phyloP scores from a whole-genome alignment of 2,888 invertebrate species.

The Pterostichus madidus region DNA sequence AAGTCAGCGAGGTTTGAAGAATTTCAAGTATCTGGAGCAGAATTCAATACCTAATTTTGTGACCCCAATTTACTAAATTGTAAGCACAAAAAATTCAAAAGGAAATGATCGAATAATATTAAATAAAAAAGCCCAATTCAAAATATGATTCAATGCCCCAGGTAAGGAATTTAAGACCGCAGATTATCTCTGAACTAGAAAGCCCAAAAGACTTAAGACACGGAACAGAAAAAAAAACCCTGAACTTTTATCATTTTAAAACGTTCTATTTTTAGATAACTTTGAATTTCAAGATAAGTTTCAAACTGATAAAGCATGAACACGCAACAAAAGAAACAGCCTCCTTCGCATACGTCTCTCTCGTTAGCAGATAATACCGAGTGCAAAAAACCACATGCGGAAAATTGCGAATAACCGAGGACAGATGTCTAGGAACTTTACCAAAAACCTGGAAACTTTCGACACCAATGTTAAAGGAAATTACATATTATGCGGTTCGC shows the following conservation, averaged over 20 bases:
- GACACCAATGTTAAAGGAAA: background rate
- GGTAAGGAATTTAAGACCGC: conserved; percentile 27
- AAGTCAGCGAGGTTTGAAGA: no score
- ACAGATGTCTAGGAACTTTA: conserved; percentile 13
- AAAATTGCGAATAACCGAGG: conserved; percentile 8
- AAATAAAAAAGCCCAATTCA: no score
- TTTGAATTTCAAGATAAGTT: conserved; percentile 2
- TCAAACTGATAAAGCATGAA: conserved; percentile 13
- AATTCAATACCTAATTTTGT: background rate
- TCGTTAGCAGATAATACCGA: background rate
- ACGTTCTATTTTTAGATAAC: conserved; percentile 36
- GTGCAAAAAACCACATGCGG: conserved; percentile 17
- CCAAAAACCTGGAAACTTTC: conserved; percentile 3
- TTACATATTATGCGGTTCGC: background rate
- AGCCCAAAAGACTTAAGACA: background rate
- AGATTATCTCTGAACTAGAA: conserved; percentile 16
- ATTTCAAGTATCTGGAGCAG: background rate
- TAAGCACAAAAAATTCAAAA: background rate
- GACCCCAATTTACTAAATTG: conserved; percentile 7
- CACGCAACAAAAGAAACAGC: conserved; percentile 20
- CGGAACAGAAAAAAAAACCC: background rate
- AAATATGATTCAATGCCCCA: conserved; percentile 1
- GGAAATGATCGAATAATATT: background rate
- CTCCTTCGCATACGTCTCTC: background rate
- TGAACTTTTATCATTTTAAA: conserved; percentile 2